These are phyloP conservation scores for Melanogrammus aeglefinus DNA, from an alignment of 2,797 vertebrate species.

Conservation along the genomic window DNA sequence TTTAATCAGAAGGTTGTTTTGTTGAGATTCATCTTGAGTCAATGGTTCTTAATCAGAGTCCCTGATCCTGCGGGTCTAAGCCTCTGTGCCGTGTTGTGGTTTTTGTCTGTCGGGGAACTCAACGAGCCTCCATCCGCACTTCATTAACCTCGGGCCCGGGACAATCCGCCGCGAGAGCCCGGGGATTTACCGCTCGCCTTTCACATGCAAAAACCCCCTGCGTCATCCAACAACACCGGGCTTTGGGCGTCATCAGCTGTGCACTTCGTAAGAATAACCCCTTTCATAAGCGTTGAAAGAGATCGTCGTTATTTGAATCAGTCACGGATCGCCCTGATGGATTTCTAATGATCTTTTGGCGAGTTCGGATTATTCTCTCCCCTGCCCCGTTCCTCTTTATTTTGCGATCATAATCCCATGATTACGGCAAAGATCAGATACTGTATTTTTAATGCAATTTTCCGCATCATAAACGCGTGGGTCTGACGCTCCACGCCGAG, in stretches of 20 bases:
- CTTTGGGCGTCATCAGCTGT: conserved; percentile 78
- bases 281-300: conserved; percentile 51
- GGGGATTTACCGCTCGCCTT: conserved; percentile 87
- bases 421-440: conserved; percentile 8
- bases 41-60: conserved; percentile 95
- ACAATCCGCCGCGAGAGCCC: conserved; percentile 78
- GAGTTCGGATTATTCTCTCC: conserved; percentile 38
- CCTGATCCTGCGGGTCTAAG: conserved; percentile 94
- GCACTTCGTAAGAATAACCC: conserved; percentile 79
- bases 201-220: conserved; percentile 88
- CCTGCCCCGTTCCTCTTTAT: background rate
- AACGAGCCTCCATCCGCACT: conserved; percentile 94
- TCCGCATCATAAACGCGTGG: conserved; percentile 63
- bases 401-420: conserved; percentile 19
- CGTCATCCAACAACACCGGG: conserved; percentile 71
- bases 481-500: conserved; percentile 30
- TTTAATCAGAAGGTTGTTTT: conserved; percentile 93
- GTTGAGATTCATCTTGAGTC: conserved; percentile 91
- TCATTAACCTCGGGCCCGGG: conserved; percentile 97
- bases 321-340: conserved; percentile 71
- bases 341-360: conserved; percentile 67
- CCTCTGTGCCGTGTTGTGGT: conserved; percentile 80
- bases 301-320: conserved; percentile 67
- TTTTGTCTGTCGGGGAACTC: conserved; percentile 86
- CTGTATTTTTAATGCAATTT: conserved; percentile 70